Conservation (phyloP, 2,797 vertebrate species). For the Vireo griseus region DNA sequence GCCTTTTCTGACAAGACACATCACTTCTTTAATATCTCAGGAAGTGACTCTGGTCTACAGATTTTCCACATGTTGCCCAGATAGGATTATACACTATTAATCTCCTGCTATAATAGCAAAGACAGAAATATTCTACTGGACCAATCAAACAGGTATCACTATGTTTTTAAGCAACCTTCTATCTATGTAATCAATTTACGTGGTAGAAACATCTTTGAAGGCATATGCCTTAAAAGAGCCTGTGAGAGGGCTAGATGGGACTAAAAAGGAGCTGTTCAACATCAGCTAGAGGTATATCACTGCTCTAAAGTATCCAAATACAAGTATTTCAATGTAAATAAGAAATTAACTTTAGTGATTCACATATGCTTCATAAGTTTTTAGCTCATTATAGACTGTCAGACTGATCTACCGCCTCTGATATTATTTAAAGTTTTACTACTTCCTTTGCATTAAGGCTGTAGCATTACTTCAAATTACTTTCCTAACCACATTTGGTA, state of each 20-base stretch:
- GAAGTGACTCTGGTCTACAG: neutral
- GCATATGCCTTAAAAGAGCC: neutral
- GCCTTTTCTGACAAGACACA: neutral
- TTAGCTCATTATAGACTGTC: neutral
- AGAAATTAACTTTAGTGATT: neutral
- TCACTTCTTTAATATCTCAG: neutral
- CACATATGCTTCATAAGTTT: neutral
- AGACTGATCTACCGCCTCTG: conserved; percentile 14
- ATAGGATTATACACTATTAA: neutral
- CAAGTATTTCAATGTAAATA: conserved; percentile 21
- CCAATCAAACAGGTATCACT: neutral
- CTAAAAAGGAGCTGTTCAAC: neutral
- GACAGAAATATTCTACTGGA: neutral
- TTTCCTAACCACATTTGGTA: conserved; percentile 49
- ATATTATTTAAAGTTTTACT: conserved; percentile 42
- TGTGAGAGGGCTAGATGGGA: neutral
- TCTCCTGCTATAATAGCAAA: neutral
- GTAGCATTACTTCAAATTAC: conserved; percentile 48
- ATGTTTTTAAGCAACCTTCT: neutral
- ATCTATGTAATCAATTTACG: fast-evolving
- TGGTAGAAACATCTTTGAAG: neutral
- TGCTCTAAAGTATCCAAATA: neutral
- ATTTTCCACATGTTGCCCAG: neutral
- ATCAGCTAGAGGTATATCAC: neutral
- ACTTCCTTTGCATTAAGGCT: conserved; percentile 20